Base-by-base conservation (phyloP, 2,888 invertebrate species). In the Agonum fuliginosum region DNA sequence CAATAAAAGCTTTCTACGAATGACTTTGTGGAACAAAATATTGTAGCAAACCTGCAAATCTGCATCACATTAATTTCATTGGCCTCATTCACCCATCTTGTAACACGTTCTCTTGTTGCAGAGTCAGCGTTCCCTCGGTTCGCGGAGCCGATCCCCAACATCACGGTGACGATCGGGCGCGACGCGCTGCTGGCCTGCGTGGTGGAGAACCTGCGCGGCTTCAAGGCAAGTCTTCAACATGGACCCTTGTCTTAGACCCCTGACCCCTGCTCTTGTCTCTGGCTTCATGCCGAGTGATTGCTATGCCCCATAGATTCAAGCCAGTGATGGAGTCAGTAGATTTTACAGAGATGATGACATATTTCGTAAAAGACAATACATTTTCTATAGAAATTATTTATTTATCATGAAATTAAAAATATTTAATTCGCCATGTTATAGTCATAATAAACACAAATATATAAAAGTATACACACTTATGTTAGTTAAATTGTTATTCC, bases 151-250 rank as follows among this genome's bases (percentile, higher is more conserved):
- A 95, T 97, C 82, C 93, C 94, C 69, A 97, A 97, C 88, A 95
- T 96, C 81, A 97, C 97, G 19, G 96, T 96, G 81, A 95, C 95
- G 48, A 92, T 95, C 71, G 96, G 96, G 24, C 90, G 95, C 67
- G 96, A 97, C 87, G 96, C 96, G 19, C 89, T 96, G 24, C 90
- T 97, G 80, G 94, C 95, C 76, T 97, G 97, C 86, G 94, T 95
- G 82, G 95, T 97, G 77, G 95, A 96, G 87, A 96, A 96, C 88
- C 90, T 97, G 79, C 91, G 93, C 84, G 92, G 91, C 81, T 96
- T 93, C 86, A 95, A 96, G 93, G 96, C 95, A 89, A 89, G 86
- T 84, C 43, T 74, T 62, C 22, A 51, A 51, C 19, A 51, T 37
- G 6, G 10, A 37, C 37, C 37, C 37, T 10, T 37, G 37, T 37